Evolutionary conservation across 53 echinoderm and acorn worm genomes (phyloP).

Genomic region (Holothuria scabra): DNA sequence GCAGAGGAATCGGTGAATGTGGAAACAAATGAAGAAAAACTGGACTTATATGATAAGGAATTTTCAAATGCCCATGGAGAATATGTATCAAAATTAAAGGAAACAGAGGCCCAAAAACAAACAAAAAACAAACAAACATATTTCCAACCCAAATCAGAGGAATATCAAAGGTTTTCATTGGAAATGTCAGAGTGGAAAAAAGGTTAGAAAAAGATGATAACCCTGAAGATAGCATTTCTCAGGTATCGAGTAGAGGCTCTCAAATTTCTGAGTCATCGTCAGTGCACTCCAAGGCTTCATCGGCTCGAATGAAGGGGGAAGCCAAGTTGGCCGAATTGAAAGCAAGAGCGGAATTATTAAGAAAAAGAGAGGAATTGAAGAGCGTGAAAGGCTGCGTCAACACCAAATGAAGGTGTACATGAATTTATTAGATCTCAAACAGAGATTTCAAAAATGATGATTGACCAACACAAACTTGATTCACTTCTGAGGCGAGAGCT

Average conservation of each 20-base stretch:
- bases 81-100: neutral
- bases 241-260: slow-evolving; percentile 2
- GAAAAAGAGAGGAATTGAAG: slow-evolving; percentile 2
- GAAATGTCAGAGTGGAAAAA: too few relatives aligned
- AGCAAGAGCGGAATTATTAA: slow-evolving; percentile 13
- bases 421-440: neutral
- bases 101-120: neutral
- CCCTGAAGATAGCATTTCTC: slow-evolving; percentile 25
- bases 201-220: neutral
- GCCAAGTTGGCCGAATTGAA: slow-evolving; percentile 16
- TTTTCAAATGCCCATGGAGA: neutral
- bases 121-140: neutral
- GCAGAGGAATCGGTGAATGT: too few relatives aligned
- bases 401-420: slow-evolving; percentile 31
- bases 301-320: slow-evolving; percentile 12
- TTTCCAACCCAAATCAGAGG: neutral
- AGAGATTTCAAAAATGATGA: slow-evolving; percentile 25
- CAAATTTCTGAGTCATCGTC: neutral
- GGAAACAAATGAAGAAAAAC: too few relatives aligned
- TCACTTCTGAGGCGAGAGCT: neutral
- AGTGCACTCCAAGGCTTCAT: neutral
- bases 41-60: neutral
- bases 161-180: too few relatives aligned
- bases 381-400: neutral
- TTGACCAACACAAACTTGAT: slow-evolving; percentile 6